Evolutionary conservation across 1,140 invertebrate species (phyloP).

Genomic region (Drosophila nikananu): DNA sequence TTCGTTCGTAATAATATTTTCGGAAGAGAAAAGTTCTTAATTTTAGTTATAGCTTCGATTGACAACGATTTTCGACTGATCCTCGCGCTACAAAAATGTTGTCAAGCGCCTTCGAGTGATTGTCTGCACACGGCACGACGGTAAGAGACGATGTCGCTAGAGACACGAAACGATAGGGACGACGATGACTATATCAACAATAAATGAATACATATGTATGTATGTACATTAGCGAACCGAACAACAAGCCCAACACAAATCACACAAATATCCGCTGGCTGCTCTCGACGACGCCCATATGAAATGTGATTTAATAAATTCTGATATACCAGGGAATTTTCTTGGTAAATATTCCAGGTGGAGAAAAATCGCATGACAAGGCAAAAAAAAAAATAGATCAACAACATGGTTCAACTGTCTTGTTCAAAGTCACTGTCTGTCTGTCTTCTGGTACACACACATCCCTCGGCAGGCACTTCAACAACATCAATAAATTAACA

Average conservation of each 20-base stretch:
- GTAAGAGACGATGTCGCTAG: slow-evolving; percentile 56
- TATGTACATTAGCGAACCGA: slow-evolving; percentile 19
- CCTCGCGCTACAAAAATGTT: slow-evolving; percentile 63
- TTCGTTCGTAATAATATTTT: slow-evolving; percentile 77
- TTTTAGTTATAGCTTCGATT: slow-evolving; percentile 75
- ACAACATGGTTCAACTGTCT: slow-evolving; percentile 44
- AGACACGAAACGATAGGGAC: slow-evolving; percentile 57
- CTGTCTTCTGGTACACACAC: slow-evolving; percentile 8
- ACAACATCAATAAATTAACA: slow-evolving; percentile 64
- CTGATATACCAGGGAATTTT: slow-evolving; percentile 4
- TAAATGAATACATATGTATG: slow-evolving; percentile 20
- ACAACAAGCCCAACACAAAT: slow-evolving; percentile 56
- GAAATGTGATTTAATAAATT: slow-evolving; percentile 40
- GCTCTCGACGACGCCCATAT: slow-evolving; percentile 9
- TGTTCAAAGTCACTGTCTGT: slow-evolving; percentile 42
- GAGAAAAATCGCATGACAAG: slow-evolving; percentile 31
- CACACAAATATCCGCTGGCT: slow-evolving; percentile 29
- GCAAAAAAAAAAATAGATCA: slow-evolving; percentile 30
- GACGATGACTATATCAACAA: slow-evolving; percentile 59
- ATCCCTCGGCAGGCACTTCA: slow-evolving; percentile 26
- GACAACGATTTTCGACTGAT: slow-evolving; percentile 84
- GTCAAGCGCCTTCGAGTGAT: slow-evolving; percentile 48
- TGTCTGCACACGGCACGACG: slow-evolving; percentile 78
- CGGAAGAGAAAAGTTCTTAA: slow-evolving; percentile 60
- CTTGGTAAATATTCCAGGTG: slow-evolving; percentile 47